These are phyloP conservation scores for Copidosoma floridanum DNA, from an alignment of 1,140 invertebrate species.

Conservation along the genomic window DNA sequence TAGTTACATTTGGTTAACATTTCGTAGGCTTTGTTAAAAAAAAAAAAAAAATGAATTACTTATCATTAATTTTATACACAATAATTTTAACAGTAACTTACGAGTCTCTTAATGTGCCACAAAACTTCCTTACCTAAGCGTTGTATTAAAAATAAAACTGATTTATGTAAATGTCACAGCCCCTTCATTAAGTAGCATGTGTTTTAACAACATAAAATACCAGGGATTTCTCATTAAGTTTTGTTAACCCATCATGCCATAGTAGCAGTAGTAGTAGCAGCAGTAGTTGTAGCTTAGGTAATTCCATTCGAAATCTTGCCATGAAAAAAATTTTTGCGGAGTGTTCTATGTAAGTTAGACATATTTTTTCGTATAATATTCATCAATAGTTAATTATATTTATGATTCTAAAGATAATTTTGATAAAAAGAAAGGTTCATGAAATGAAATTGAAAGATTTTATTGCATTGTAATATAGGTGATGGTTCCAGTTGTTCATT, in stretches of 20 bases:
- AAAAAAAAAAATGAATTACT: not conserved
- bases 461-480: constrained; percentile 22
- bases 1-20: constrained; percentile 4
- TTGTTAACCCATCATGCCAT: constrained; percentile 23
- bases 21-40: no score
- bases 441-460: constrained; percentile 15
- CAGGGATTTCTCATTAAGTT: constrained; percentile 24
- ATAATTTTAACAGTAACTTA: constrained; percentile 25
- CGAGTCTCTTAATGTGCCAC: constrained; percentile 36
- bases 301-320: constrained; percentile 26
- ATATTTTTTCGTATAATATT: constrained; percentile 15
- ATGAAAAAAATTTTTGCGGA: constrained; percentile 19
- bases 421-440: constrained; percentile 11
- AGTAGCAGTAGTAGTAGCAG: no score
- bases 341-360: constrained; percentile 15
- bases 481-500: constrained; percentile 20
- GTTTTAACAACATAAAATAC: constrained; percentile 12
- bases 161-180: constrained; percentile 34
- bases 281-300: no score
- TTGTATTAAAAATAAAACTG: constrained; percentile 34
- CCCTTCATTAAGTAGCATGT: constrained; percentile 25
- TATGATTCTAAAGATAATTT: constrained; percentile 6
- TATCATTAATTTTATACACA: constrained; percentile 6
- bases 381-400: constrained; percentile 8
- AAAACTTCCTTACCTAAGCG: constrained; percentile 32